Conservation (phyloP, 2,797 vertebrate genomes). For the Eulemur rubriventer region DNA sequence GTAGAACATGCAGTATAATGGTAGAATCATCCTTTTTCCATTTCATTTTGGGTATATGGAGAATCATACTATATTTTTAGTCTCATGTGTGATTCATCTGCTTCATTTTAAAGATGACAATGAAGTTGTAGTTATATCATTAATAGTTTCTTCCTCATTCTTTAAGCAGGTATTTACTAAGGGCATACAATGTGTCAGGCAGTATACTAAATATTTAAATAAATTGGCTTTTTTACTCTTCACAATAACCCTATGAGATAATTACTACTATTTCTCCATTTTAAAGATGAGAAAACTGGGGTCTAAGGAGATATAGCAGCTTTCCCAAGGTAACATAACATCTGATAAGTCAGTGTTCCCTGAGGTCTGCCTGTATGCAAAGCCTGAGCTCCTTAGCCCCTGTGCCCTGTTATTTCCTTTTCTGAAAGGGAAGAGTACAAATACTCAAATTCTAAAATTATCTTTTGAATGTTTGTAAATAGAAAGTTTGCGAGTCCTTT, state of each 20-base stretch:
- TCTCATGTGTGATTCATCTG: not conserved
- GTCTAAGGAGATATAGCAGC: not conserved
- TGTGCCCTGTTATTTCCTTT: not conserved
- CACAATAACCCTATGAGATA: not conserved
- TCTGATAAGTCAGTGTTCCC: not conserved
- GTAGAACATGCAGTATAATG: not conserved
- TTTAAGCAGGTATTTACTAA: not conserved
- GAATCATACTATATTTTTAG: not conserved
- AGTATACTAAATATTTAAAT: not conserved
- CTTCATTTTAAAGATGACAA: conserved; percentile 20
- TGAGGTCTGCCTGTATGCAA: not conserved
- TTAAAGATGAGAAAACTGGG: conserved; percentile 32
- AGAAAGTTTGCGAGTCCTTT: not conserved
- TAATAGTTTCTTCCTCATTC: not conserved
- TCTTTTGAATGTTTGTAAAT: not conserved
- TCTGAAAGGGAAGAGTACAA: not conserved
- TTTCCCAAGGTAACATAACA: not conserved
- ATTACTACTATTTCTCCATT: not conserved
- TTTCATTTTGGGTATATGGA: not conserved
- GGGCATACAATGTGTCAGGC: not conserved
- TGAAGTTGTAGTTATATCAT: not conserved
- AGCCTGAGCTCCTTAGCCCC: not conserved
- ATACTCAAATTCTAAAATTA: not conserved
- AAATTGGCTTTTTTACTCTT: not conserved
- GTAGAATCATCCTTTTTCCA: not conserved